Percentiles rank a stretch among this genome's conserved stretches.
These are phyloP conservation scores for Cebus imitator DNA, from an alignment of 2,113 vertebrate species.

Conservation along the genomic window DNA sequence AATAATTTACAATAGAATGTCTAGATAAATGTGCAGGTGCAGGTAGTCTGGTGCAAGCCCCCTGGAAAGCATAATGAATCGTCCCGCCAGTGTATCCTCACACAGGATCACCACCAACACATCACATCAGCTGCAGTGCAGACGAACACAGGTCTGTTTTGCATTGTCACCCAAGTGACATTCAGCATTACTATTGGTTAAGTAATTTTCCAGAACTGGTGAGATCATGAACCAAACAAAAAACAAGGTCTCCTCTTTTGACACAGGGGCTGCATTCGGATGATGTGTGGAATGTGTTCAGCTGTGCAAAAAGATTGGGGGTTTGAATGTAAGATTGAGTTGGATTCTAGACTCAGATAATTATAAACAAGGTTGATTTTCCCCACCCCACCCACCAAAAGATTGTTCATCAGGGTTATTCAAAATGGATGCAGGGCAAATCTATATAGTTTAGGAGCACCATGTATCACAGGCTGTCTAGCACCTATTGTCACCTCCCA, in stretches of 20 bases:
- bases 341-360: background rate
- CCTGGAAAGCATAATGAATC: background rate
- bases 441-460: background rate
- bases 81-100: background rate
- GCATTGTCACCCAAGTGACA: fast-evolving
- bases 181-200: background rate
- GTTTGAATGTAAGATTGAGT: background rate
- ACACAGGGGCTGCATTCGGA: fast-evolving
- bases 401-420: background rate
- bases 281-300: no score
- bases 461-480: fast-evolving
- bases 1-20: background rate
- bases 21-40: background rate
- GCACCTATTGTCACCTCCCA: background rate
- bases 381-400: background rate
- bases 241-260: background rate
- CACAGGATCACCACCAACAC: fast-evolving
- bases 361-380: background rate
- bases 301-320: no score
- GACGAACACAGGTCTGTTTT: background rate
- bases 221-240: background rate
- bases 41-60: background rate
- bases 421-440: no score
- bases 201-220: background rate
- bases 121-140: background rate